Percentiles rank a stretch among this genome's conserved stretches.
phyloP scores from a whole-genome alignment of 2,113 vertebrate species.

The Argyrosomus japonicus region DNA sequence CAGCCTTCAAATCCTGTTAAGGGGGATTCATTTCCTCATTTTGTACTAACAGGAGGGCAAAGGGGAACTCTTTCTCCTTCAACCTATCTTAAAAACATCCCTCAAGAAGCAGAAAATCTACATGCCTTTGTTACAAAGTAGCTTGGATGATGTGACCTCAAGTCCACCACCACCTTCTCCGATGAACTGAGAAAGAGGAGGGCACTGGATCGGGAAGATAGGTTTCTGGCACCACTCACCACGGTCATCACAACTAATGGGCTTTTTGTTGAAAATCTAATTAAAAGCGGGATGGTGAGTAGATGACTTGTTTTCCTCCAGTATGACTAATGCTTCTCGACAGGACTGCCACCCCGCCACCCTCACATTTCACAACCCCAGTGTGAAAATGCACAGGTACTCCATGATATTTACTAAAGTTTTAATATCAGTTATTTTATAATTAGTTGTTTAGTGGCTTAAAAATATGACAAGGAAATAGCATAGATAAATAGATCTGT shows the following conservation, averaged over 20 bases:
- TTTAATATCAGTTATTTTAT: no score
- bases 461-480: no score
- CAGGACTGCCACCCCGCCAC: not conserved
- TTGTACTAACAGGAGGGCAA: slow-evolving; percentile 13
- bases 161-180: not conserved
- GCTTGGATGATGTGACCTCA: slow-evolving; percentile 1
- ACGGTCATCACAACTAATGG: slow-evolving; percentile 59
- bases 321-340: slow-evolving; percentile 47
- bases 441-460: no score
- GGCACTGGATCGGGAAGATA: slow-evolving; percentile 29
- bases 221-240: slow-evolving; percentile 49
- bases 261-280: slow-evolving; percentile 57
- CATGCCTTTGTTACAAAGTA: not conserved
- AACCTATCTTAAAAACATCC: slow-evolving; percentile 8
- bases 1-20: slow-evolving; percentile 42
- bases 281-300: slow-evolving; percentile 61
- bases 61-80: not conserved
- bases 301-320: slow-evolving; percentile 57
- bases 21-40: slow-evolving; percentile 25
- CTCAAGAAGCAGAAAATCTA: not conserved
- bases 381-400: slow-evolving; percentile 11
- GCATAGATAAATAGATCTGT: not conserved
- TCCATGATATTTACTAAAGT: not conserved
- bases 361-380: not conserved
- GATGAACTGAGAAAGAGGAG: slow-evolving; percentile 12